Evolutionary conservation across 2,888 invertebrate genomes (phyloP).

Genomic region (Pristionchus mayeri): DNA sequence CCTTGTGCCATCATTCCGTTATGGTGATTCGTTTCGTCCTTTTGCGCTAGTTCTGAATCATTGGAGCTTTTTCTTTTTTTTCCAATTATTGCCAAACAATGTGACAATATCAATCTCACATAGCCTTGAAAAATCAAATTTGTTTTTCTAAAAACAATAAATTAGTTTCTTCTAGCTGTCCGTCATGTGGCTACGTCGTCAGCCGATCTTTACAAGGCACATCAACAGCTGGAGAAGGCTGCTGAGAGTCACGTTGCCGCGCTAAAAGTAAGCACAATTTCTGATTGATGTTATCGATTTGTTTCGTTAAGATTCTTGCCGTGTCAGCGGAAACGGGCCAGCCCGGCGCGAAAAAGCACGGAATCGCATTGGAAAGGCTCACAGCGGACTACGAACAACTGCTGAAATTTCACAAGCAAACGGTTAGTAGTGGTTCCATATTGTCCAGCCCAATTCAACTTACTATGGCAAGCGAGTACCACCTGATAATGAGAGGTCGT

Average conservation of each 20-base stretch:
- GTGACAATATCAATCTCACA: too few relatives aligned
- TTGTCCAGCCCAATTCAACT: background rate
- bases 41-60: too few relatives aligned
- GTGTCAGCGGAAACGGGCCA: slow-evolving; percentile 27
- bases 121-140: too few relatives aligned
- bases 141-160: too few relatives aligned
- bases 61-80: too few relatives aligned
- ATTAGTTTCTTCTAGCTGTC: background rate
- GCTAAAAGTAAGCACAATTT: background rate
- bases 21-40: too few relatives aligned
- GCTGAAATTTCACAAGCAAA: slow-evolving; percentile 42
- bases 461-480: too few relatives aligned
- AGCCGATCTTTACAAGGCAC: slow-evolving; percentile 13
- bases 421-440: background rate
- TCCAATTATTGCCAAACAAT: too few relatives aligned
- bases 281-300: background rate
- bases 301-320: slow-evolving; percentile 32
- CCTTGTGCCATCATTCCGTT: too few relatives aligned
- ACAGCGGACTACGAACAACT: slow-evolving; percentile 26
- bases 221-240: slow-evolving; percentile 47
- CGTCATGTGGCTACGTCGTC: slow-evolving; percentile 6
- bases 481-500: too few relatives aligned
- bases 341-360: slow-evolving; percentile 21
- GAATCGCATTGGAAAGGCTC: slow-evolving; percentile 5
- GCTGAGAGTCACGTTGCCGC: slow-evolving; percentile 40